Evolutionary conservation across 1,140 invertebrate species (phyloP).

Genomic region (Cherax quadricarinatus): DNA sequence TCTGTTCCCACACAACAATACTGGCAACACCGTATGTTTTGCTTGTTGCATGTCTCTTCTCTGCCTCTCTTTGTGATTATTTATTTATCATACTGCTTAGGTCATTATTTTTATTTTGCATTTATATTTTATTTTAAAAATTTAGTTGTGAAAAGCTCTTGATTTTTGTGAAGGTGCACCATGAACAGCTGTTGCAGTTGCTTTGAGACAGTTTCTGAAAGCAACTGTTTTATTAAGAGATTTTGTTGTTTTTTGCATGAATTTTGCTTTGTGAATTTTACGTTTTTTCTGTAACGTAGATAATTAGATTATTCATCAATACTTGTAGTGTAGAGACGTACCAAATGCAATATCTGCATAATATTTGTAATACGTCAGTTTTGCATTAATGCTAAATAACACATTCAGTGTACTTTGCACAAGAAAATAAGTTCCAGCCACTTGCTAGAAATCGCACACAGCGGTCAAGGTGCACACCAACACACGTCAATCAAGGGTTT

Average conservation of each 20-base stretch:
- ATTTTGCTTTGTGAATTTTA: background rate
- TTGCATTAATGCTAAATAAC: background rate
- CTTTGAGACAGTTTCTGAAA: background rate
- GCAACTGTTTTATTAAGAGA: conserved; percentile 2
- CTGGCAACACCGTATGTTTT: conserved; percentile 27
- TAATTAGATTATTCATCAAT: background rate
- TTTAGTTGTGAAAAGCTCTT: conserved; percentile 30
- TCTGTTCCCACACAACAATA: conserved; percentile 25
- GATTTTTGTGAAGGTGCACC: conserved; percentile 43
- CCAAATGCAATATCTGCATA: background rate
- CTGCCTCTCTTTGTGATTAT: background rate
- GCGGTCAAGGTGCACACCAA: conserved; percentile 34
- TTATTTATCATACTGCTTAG: background rate
- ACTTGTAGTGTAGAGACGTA: background rate
- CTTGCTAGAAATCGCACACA: background rate
- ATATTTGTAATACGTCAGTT: background rate
- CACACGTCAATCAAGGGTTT: conserved; percentile 30
- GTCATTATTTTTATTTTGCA: background rate
- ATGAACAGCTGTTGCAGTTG: conserved; percentile 13
- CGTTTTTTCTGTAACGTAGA: background rate
- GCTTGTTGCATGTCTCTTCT: background rate
- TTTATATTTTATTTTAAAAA: conserved; percentile 3
- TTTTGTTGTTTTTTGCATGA: background rate
- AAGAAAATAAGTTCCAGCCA: background rate
- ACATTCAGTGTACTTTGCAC: background rate